A percentile compares a stretch with the other conserved stretches of the same genome.
phyloP scores from a whole-genome alignment of 2,113 vertebrate genomes.

The Paradisaea rubra region DNA sequence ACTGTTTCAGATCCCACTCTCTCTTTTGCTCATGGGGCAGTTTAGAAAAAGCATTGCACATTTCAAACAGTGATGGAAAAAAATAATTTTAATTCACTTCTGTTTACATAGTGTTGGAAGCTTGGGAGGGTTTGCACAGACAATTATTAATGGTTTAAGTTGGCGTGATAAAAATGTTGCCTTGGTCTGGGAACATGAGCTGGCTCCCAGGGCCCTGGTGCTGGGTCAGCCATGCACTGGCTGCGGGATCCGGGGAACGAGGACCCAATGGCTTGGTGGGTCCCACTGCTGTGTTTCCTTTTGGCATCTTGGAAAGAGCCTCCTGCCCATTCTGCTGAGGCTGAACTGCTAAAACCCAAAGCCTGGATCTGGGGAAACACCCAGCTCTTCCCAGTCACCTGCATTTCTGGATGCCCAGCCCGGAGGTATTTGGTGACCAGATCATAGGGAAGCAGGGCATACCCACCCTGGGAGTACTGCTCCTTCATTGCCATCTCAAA shows the following conservation, averaged over 20 bases:
- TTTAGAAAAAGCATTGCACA: background rate
- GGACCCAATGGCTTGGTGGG: background rate
- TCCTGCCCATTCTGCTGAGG: background rate
- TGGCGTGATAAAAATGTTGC: background rate
- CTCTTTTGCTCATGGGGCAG: background rate
- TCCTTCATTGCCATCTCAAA: accelerated
- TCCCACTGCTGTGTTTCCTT: background rate
- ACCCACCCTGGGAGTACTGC: accelerated
- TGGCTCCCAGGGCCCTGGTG: background rate
- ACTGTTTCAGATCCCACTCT: background rate
- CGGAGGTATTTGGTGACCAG: background rate
- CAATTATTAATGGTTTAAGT: constrained; percentile 13
- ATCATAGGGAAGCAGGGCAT: accelerated
- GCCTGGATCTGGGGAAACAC: background rate
- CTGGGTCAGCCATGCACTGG: background rate
- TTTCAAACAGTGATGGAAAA: constrained; percentile 36
- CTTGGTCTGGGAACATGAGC: background rate
- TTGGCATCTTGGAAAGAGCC: background rate
- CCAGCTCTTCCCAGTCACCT: background rate
- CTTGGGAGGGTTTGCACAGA: background rate
- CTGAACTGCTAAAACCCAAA: background rate
- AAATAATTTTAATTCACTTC: constrained; percentile 22
- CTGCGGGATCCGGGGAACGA: accelerated
- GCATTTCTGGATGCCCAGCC: background rate
- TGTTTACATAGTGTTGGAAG: constrained; percentile 11